Evolutionary conservation across 2,797 vertebrate genomes (phyloP), one percentile per base, ranked within the genome.

Genomic region (Philypnodon macrostomus): DNA sequence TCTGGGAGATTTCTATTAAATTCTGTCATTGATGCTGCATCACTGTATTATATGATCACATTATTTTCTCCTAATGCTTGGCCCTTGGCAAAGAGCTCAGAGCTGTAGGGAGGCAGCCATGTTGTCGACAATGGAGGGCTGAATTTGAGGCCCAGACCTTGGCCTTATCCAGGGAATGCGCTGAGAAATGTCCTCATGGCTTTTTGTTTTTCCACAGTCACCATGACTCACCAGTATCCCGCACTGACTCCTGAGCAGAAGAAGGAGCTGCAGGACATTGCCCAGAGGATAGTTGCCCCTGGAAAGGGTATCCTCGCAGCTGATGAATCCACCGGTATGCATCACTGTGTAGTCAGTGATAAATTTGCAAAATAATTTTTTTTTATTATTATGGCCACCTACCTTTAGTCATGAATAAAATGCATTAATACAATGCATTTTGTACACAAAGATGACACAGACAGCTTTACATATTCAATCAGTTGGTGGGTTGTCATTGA

Each of bases 161-260:
- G 63, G 49, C 23, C 18, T 24, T 1, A 0, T 65, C 60, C 60
- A 66, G 26, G 26, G 48, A n/a, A 46, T 29, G 35, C 17, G 40
- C 16, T 1, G 2, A 53, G 15, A 54, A 60, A 60, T 40, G 26
- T 26, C 35, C 26, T 26, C 7, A 23, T 54, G n/a, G 19, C 12
- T 35, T 14, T 48, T 2, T 26, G 19, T 30, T 77, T 16, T 63
- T 37, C 53, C 69, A 60, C 55, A 84, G 83, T 53, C 67, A 78
- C 53, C 67, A 89, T 89, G 88, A 88, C 86, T 73, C 87, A 87
- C 57, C 84, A 91, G 75, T 89, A 91, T 64, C 93, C 93, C 10
- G 91, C 94, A 2, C 81, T 96, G 66, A 93, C 87, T 33, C 29
- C 93, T 1, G 93, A 93, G 80, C 94, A 95, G 91, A 96, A 96